Conservation (phyloP, 2,797 vertebrate species). For the Onychomys leucogaster region DNA sequence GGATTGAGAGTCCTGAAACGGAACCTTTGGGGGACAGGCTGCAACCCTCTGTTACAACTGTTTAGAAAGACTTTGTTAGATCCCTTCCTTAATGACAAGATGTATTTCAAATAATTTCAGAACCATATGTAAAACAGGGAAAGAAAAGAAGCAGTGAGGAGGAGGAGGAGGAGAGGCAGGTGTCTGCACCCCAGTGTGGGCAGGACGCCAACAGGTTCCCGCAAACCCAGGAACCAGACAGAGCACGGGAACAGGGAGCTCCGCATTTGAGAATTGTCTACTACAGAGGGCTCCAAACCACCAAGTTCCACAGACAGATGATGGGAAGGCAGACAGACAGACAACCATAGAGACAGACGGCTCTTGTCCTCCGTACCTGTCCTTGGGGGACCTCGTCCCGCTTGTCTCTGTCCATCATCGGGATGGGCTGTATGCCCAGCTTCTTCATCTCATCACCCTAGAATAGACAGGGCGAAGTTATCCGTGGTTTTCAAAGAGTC, state of each 20-base stretch:
- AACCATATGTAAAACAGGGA: neutral
- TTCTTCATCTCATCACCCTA: conserved; percentile 99
- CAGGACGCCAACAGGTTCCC: no score
- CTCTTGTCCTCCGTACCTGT: conserved; percentile 89
- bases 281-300: neutral
- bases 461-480: neutral
- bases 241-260: rapidly evolving
- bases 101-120: neutral
- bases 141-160: rapidly evolving
- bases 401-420: conserved; percentile 99
- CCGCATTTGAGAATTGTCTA: rapidly evolving
- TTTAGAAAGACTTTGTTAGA: neutral
- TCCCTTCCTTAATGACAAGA: neutral
- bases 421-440: conserved; percentile 96
- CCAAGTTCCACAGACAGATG: neutral
- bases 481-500: neutral
- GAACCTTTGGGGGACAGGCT: neutral
- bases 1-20: neutral
- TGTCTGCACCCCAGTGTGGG: no score
- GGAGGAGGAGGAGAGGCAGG: no score
- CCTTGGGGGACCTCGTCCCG: conserved; percentile 97
- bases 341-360: rapidly evolving
- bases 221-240: rapidly evolving
- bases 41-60: neutral
- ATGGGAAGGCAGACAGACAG: no score